Evolutionary conservation across 1,140 invertebrate species (phyloP), one percentile per base, ranked within the genome.

Genomic region (Diachasma alloeum): DNA sequence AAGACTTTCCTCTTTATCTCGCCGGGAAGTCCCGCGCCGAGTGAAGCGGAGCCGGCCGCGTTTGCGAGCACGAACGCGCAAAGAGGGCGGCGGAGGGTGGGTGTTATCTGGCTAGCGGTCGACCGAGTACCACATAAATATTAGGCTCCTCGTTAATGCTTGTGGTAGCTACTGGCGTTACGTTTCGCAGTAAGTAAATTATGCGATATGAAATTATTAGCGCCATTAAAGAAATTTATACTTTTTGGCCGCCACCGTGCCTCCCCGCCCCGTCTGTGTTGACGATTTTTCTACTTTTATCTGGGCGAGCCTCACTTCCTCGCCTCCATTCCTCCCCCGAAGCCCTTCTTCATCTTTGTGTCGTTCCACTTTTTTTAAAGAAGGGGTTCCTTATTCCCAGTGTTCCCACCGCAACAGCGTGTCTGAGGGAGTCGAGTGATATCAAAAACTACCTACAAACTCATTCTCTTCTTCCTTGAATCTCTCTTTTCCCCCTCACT

Each of bases 151-250:
- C 89, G 89, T 90, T 90, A 90, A 90, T 90, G 89, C 89, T 81
- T 86, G 83, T 85, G 85, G 84, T 87, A 89, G 88, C 89, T 89
- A 89, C 87, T 87, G 86, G 89, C 88, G 88, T 90, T 90, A 89
- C 89, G 88, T 90, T 90, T 89, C 89, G 87, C 88, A 90, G 89
- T 90, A 90, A 90, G 87, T 90, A 89, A 90, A 90, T 90, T 90
- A 90, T 85, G 88, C 88, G 89, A 89, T 90, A 89, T 89, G 89
- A 89, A 90, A 90, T 90, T 89, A 89, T 90, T 89, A 90, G 87
- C 84, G 83, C 86, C 87, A 89, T 90, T 90, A 90, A 89, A 89
- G 88, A 90, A 90, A 90, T 90, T 89, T 90, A 90, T 90, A 89
- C 84, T 87, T 89, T 88, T 89, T 84, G 82, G 80, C 79, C 79